A percentile compares a stretch with the other conserved stretches of the same genome.
Conservation (phyloP, 2,797 vertebrate genomes). For the Paramormyrops hopkinsi region DNA sequence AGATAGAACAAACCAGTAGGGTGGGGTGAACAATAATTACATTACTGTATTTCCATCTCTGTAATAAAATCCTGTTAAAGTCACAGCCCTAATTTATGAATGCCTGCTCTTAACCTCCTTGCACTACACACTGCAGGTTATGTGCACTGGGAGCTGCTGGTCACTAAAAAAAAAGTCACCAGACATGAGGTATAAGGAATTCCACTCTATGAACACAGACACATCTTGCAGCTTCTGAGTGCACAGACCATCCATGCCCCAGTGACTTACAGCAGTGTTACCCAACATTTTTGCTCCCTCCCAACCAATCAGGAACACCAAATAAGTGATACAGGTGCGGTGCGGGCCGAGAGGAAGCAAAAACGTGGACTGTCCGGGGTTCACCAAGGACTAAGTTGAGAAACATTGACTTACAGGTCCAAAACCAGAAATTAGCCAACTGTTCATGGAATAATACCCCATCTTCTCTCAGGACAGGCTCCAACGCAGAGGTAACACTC, state of each 20-base stretch:
- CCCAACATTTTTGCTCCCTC: neutral
- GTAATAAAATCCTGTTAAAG: neutral
- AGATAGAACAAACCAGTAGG: neutral
- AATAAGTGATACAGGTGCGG: neutral
- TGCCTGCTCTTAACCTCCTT: neutral
- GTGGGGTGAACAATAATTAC: neutral
- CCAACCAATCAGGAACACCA: neutral
- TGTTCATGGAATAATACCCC: neutral
- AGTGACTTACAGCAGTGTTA: neutral
- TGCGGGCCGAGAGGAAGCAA: neutral
- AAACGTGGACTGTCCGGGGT: neutral
- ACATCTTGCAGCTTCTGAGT: neutral
- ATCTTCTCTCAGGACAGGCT: neutral
- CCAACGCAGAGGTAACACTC: neutral
- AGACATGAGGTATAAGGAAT: neutral
- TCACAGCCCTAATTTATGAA: neutral
- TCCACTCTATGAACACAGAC: neutral
- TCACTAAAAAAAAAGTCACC: neutral
- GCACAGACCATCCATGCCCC: neutral
- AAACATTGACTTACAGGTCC: neutral
- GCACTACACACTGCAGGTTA: neutral
- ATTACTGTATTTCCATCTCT: neutral
- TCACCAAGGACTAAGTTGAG: too few species aligned
- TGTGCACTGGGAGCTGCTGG: neutral
- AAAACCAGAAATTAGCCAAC: neutral